phyloP scores from a whole-genome alignment of 2,797 vertebrate species.

The Schizopygopsis pylzovi region DNA sequence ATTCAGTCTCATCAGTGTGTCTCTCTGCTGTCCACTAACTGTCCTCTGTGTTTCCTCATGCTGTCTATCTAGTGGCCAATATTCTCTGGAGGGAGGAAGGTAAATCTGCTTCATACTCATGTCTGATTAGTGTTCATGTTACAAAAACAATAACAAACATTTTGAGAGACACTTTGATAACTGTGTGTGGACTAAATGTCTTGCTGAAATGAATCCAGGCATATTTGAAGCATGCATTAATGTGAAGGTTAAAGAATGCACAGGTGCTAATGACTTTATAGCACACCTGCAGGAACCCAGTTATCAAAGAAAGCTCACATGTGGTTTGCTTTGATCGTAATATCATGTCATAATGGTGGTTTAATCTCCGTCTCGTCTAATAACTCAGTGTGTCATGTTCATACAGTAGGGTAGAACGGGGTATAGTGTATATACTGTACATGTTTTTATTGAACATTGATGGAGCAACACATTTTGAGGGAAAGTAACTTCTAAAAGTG shows the following conservation, averaged over 20 bases:
- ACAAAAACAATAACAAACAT: neutral
- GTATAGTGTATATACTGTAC: too few species aligned
- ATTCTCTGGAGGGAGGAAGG: constrained; percentile 91
- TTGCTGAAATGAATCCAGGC: neutral
- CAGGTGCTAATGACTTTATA: neutral
- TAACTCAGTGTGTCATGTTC: neutral
- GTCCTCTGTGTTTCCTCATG: constrained; percentile 27
- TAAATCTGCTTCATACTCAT: constrained; percentile 64
- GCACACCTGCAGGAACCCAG: neutral
- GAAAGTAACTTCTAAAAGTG: neutral
- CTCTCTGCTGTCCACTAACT: constrained; percentile 10
- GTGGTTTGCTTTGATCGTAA: neutral
- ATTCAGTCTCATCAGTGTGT: neutral
- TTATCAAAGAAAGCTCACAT: neutral
- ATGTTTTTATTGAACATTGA: neutral
- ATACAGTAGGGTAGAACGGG: neutral
- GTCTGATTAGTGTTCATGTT: neutral
- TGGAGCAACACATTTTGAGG: neutral
- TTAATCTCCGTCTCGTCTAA: neutral
- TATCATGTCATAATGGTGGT: neutral
- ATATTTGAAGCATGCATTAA: neutral
- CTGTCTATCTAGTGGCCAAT: constrained; percentile 81
- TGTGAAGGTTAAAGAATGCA: neutral
- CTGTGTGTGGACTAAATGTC: neutral
- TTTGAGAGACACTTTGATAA: neutral